These are phyloP conservation scores for Aspidiotus rigidus DNA, from an alignment of 2,888 invertebrate genomes.

Conservation along the genomic window DNA sequence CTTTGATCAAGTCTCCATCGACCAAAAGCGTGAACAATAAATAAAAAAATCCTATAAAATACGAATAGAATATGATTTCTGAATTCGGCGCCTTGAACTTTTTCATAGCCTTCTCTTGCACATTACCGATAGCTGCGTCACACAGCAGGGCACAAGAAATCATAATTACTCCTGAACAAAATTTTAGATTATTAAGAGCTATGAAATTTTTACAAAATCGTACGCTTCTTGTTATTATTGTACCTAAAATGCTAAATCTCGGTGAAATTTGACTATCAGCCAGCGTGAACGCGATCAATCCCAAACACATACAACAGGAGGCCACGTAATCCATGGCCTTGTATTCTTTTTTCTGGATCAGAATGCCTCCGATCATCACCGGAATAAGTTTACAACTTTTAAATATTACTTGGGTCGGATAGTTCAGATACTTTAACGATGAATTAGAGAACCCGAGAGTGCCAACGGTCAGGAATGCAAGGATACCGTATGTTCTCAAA, in stretches of 20 bases:
- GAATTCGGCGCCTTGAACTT: conserved; percentile 71
- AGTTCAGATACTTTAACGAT: conserved; percentile 87
- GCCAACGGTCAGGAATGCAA: conserved; percentile 80
- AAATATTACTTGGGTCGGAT: conserved; percentile 87
- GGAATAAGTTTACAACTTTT: conserved; percentile 96
- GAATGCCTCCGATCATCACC: conserved; percentile 83
- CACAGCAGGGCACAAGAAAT: conserved; percentile 79
- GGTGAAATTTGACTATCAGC: conserved; percentile 57
- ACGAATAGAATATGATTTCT: conserved; percentile 88
- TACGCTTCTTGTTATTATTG: conserved; percentile 1
- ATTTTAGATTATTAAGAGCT: conserved; percentile 40
- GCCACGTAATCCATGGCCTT: conserved; percentile 73
- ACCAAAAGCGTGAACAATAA: conserved; percentile 61
- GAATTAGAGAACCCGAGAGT: conserved; percentile 96
- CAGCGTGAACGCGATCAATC: conserved; percentile 82
- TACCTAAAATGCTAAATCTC: conserved; percentile 51
- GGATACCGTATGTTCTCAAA: conserved; percentile 62
- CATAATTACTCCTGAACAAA: conserved; percentile 64
- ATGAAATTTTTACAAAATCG: neutral
- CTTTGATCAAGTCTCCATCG: conserved; percentile 61
- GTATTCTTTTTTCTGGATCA: conserved; percentile 84
- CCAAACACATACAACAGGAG: conserved; percentile 76
- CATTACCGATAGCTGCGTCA: conserved; percentile 92
- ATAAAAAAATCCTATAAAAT: conserved; percentile 76
- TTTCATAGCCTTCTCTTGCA: conserved; percentile 92